Evolutionary conservation across 2,888 invertebrate species (phyloP), one percentile per base, ranked within the genome.

Genomic region (Protonemura montana): DNA sequence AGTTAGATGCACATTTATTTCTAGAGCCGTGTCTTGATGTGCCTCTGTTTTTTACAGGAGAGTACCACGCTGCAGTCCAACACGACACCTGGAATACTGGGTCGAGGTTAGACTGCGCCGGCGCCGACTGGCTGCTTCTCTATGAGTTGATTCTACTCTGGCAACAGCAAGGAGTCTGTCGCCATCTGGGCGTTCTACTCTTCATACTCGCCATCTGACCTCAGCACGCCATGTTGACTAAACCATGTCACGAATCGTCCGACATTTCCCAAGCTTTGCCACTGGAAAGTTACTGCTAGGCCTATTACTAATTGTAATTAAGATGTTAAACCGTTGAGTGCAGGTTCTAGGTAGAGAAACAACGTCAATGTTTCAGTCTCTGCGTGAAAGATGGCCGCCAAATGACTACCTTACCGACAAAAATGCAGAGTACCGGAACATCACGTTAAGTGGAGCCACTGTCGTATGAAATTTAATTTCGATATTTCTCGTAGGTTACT

Each of bases 41-140:
- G 3, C 10, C 35, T 3, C 35, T 35, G 3, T 3, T 35, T 35
- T 3, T 86, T 87, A 76, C 91, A 94, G 94, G 94, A 89, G 94
- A 94, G 89, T 94, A 93, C 89, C 94, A 94, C 89, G 94, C 94
- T 0, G 94, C 94, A 0, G 94, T 94, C 83, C 94, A 94, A 89
- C 94, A 94, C 89, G 94, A 94, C 89, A 94, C 93, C 16, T 93
- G 94, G 93, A 94, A 93, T 89, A 92, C 92, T 89, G 93, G 92
- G 25, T 30, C 82, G 1, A 83, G 28, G 27, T 3, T 21, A 1
- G 16, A 59, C 1, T 21, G 21, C 59, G 59, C 21, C 13, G 59
- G 16, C 59, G 59, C 21, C 59, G 59, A 59, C 2, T 59, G 59
- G 59, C 59, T 59, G 59, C 21, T 59, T 10, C 13, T 59, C 35